Percentiles rank a stretch among this genome's conserved stretches.
phyloP scores from a whole-genome alignment of 1,140 invertebrate species.

The Bacillus rossius region DNA sequence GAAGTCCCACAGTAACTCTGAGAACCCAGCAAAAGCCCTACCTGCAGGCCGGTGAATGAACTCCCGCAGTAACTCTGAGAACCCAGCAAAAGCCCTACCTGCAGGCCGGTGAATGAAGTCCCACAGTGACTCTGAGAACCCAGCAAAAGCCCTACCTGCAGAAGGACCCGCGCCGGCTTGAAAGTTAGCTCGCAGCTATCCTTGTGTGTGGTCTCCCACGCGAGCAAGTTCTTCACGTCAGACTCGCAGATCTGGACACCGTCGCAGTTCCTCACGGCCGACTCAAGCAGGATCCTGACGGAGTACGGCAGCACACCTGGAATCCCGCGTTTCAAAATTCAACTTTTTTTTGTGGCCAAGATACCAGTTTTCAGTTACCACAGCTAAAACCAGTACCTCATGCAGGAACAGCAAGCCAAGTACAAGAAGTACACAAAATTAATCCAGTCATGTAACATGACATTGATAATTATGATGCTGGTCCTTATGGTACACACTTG shows the following conservation, averaged over 20 bases:
- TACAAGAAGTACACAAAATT: too few relatives aligned
- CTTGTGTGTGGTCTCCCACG: slow-evolving; percentile 80
- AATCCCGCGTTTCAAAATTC: slow-evolving; percentile 28
- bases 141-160: slow-evolving; percentile 73
- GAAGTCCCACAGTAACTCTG: too few relatives aligned
- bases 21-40: too few relatives aligned
- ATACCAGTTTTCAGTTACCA: slow-evolving; percentile 2
- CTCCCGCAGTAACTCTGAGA: too few relatives aligned
- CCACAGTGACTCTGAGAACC: too few relatives aligned
- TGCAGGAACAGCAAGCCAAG: not conserved
- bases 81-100: too few relatives aligned
- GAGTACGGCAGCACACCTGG: slow-evolving; percentile 85
- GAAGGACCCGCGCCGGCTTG: slow-evolving; percentile 89
- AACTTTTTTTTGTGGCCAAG: slow-evolving; percentile 5
- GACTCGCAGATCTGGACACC: slow-evolving; percentile 81
- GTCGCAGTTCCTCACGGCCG: slow-evolving; percentile 94
- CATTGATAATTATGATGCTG: too few relatives aligned
- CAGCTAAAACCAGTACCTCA: not conserved
- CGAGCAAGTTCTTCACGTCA: slow-evolving; percentile 88
- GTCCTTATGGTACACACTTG: too few relatives aligned
- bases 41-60: too few relatives aligned
- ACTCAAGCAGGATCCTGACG: slow-evolving; percentile 89
- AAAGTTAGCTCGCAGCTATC: slow-evolving; percentile 90
- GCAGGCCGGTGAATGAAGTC: too few relatives aligned
- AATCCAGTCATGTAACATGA: too few relatives aligned